These are phyloP conservation scores for Capitulum mitella DNA, from an alignment of 2,888 invertebrate species.

Conservation along the genomic window DNA sequence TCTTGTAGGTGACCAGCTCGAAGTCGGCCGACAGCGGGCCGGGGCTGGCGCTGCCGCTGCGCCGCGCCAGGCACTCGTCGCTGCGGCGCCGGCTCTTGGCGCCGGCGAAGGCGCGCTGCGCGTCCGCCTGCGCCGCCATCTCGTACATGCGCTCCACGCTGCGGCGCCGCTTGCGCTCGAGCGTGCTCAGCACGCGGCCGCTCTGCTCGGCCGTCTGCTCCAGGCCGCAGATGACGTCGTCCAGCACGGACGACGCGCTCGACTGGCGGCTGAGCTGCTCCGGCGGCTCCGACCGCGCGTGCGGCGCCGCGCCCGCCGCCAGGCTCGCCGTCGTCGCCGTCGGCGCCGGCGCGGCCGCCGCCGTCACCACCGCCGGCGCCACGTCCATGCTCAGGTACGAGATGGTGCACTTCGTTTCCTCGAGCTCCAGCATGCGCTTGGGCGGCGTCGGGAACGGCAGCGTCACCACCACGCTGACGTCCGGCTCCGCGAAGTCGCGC, in stretches of 20 bases:
- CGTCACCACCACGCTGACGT: not conserved
- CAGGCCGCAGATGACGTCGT: conserved; percentile 12
- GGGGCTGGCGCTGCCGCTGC: conserved; percentile 10
- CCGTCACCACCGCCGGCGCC: not conserved
- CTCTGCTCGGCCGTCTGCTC: conserved; percentile 8
- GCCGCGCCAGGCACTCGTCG: conserved; percentile 7
- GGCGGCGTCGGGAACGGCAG: conserved; percentile 3
- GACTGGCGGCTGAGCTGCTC: not conserved
- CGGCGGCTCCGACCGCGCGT: not conserved
- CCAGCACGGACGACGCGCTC: not conserved
- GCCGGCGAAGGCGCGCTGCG: not conserved
- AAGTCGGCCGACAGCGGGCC: not conserved
- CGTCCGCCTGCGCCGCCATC: conserved; percentile 6
- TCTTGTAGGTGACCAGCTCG: conserved; percentile 19
- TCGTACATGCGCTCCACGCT: conserved; percentile 15
- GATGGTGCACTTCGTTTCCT: not conserved
- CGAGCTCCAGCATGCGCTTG: not conserved
- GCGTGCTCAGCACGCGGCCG: not conserved
- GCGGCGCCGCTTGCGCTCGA: conserved; percentile 17
- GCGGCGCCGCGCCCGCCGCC: not conserved
- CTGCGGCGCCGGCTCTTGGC: conserved; percentile 22
- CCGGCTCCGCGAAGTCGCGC: not conserved
- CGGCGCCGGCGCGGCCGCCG: not conserved
- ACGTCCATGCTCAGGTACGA: conserved; percentile 13
- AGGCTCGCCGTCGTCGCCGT: not conserved